These are phyloP conservation scores for Leuciscus idus DNA, from an alignment of 2,113 vertebrate genomes.

Conservation along the genomic window DNA sequence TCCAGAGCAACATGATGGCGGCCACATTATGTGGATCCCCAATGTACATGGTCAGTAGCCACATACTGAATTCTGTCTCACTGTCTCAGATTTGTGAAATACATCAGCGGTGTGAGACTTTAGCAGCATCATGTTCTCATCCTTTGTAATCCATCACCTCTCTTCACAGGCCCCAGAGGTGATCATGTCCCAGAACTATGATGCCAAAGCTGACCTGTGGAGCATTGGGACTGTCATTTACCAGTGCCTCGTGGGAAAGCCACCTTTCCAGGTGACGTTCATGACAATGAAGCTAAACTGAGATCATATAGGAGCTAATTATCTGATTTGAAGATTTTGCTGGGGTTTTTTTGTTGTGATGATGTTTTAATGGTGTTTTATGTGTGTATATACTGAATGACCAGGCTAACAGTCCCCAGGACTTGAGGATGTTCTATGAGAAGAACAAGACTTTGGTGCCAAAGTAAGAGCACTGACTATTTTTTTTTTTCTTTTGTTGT, in stretches of 20 bases:
- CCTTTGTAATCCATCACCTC: constrained; percentile 46
- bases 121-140: background rate
- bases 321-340: background rate
- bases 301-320: background rate
- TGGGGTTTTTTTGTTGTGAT: background rate
- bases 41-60: constrained; percentile 95
- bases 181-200: constrained; percentile 98
- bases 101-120: background rate
- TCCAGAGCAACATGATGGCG: constrained; percentile 99
- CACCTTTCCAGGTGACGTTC: constrained; percentile 91
- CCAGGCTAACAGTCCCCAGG: constrained; percentile 95
- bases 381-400: background rate
- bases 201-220: constrained; percentile 96
- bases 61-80: background rate
- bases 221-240: constrained; percentile 97
- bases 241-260: constrained; percentile 96
- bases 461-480: constrained; percentile 76
- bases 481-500: background rate
- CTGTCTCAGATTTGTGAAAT: constrained; percentile 26
- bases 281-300: background rate
- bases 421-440: constrained; percentile 97
- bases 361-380: background rate
- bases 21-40: constrained; percentile 95
- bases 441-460: constrained; percentile 94
- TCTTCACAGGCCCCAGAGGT: constrained; percentile 90